A percentile compares a stretch with the other conserved stretches of the same genome.
phyloP scores from a whole-genome alignment of 2,113 vertebrate genomes.

The Hirundichthys speculiger region DNA sequence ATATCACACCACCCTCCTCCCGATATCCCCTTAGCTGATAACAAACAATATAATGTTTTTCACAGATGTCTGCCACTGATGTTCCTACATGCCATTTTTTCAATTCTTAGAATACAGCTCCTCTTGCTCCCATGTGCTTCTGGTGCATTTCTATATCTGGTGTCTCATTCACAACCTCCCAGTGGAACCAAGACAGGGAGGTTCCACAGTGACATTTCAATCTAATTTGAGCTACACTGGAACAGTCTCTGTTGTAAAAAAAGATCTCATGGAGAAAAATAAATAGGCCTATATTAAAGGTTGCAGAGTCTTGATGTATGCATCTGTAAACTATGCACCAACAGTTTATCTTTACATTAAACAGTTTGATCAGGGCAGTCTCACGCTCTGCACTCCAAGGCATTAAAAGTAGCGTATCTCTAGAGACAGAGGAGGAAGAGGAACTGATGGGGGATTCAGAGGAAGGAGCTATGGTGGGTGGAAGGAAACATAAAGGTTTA shows the following conservation, averaged over 20 bases:
- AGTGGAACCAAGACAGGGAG: constrained; percentile 15
- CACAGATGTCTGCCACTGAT: constrained; percentile 54
- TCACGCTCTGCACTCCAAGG: constrained; percentile 16
- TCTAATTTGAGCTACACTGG: constrained; percentile 30
- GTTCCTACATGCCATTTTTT: constrained; percentile 35
- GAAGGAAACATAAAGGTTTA: not conserved
- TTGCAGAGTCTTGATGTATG: not conserved
- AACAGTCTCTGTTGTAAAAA: not conserved
- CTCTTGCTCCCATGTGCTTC: constrained; percentile 47
- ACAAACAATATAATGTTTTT: constrained; percentile 45
- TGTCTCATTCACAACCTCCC: constrained; percentile 44
- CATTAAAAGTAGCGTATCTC: constrained; percentile 3
- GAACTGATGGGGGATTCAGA: not conserved
- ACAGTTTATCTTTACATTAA: constrained; percentile 13
- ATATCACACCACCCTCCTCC: constrained; percentile 11
- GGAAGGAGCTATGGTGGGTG: not conserved
- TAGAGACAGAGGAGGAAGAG: not conserved
- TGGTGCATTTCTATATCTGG: constrained; percentile 63
- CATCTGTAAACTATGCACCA: not conserved
- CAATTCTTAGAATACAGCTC: constrained; percentile 15
- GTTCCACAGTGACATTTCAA: constrained; percentile 24
- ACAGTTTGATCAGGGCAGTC: constrained; percentile 16
- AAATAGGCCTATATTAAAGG: not conserved
- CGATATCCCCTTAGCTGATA: constrained; percentile 27
- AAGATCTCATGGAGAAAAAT: not conserved